These are phyloP conservation scores for Leptopterna dolabrata DNA, from an alignment of 2,888 invertebrate species.

Conservation along the genomic window DNA sequence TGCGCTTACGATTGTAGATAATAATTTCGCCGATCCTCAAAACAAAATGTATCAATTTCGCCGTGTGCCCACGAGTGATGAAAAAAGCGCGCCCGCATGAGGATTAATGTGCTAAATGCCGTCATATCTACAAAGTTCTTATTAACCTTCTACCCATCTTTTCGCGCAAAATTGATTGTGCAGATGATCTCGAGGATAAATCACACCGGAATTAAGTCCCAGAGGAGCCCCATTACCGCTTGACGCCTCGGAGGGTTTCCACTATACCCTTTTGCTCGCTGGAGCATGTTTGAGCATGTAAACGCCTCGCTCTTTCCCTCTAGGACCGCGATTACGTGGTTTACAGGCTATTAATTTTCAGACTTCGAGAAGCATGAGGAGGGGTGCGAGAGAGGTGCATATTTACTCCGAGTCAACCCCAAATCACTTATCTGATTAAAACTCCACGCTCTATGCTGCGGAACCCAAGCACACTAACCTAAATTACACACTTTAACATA, in stretches of 20 bases:
- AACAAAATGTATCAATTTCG: too few species aligned
- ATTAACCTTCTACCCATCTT: neutral
- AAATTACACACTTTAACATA: too few species aligned
- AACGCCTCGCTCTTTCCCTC: neutral
- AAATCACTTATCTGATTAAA: neutral
- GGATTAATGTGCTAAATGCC: too few species aligned
- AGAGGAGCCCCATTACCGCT: neutral
- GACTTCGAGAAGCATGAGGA: neutral
- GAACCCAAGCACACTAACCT: neutral
- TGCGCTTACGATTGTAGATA: too few species aligned
- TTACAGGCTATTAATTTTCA: constrained; percentile 1
- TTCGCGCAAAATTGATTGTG: neutral
- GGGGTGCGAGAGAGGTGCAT: neutral
- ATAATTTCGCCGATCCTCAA: too few species aligned
- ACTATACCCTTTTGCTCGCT: neutral
- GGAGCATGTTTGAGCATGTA: constrained; percentile 4
- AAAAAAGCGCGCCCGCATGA: too few species aligned
- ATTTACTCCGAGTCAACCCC: neutral
- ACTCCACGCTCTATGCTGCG: neutral
- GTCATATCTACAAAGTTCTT: neutral
- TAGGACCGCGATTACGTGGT: neutral
- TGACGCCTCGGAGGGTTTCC: neutral
- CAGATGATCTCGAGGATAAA: neutral
- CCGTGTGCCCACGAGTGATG: too few species aligned
- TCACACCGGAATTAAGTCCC: neutral